Base-by-base conservation (phyloP, 2,797 vertebrate species). In the Anas flavirostris region DNA sequence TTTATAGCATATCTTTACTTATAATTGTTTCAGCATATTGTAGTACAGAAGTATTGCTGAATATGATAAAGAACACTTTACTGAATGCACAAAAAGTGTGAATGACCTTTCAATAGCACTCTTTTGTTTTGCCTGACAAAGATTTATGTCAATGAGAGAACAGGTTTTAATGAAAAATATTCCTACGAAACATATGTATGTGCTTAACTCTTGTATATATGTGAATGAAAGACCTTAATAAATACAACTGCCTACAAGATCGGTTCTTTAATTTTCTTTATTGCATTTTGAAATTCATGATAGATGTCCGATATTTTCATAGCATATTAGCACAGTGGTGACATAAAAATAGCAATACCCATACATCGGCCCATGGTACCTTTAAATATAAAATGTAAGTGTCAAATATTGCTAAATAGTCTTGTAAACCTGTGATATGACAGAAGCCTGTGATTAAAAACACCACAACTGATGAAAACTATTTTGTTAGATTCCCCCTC, bases 41-140 rank as follows among this genome's bases (percentile, higher is more conserved):
- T 13, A 83, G 21, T 46, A 77, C 37, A 86, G 91, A 75, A 28
- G 43, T 83, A 78, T 25, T 88, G 41, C 1, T 76, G 39, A 88
- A 52, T 58, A 78, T 31, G 37, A 86, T 43, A 69, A 90, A 92
- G 44, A 58, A 82, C 23, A 39, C 52, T 79, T 91, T 77, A 93
- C 46, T 70, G 48, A 90, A 84, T 58, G 64, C 70, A 58, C 33
- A 88, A 91, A 93, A 96, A 89, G 48, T 1, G 0, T 67, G 73
- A 76, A 86, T 77, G 18, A 88, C 74, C 86, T 77, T 63, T 73
- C 91, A 86, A 88, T 3, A 77, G 55, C 8, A 35, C 50, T 44
- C 17, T 78, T 86, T 64, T 80, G 26, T 80, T 93, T 86, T 88
- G 63, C 86, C 53, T 83, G 43, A 87, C 37, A 64, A 78, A 89